Evolutionary conservation across 2,113 vertebrate genomes (phyloP).

Genomic region (Macaca mulatta): DNA sequence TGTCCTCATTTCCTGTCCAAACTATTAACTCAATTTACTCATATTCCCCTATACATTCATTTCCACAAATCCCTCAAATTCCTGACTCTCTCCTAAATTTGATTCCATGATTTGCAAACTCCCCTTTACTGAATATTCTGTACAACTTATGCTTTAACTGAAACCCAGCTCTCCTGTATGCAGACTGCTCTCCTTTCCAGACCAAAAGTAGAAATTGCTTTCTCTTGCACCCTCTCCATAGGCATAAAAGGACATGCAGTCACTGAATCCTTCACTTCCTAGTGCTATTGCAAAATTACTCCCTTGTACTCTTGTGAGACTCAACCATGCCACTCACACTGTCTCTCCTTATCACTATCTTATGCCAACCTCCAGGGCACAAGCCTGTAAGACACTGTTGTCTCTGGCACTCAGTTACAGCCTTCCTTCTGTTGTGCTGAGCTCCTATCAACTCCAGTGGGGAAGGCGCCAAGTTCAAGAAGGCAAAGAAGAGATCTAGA

Average conservation of each 20-base stretch:
- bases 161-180: neutral
- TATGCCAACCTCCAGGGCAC: neutral
- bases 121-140: neutral
- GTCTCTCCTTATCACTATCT: neutral
- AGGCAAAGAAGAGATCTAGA: too few species aligned
- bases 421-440: neutral
- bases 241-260: neutral
- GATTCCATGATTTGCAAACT: neutral
- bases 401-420: neutral
- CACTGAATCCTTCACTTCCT: neutral
- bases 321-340: too few species aligned
- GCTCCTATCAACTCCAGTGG: too few species aligned
- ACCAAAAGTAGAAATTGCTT: neutral
- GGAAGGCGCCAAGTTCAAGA: too few species aligned
- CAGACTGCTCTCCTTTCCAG: neutral
- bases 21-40: neutral
- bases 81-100: neutral
- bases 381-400: neutral
- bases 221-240: neutral
- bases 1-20: neutral
- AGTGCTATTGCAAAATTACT: neutral
- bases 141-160: neutral
- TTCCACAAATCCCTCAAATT: neutral
- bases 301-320: neutral
- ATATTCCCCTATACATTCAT: neutral